phyloP scores from a whole-genome alignment of 2,797 vertebrate genomes.

The Cyprinella venusta region DNA sequence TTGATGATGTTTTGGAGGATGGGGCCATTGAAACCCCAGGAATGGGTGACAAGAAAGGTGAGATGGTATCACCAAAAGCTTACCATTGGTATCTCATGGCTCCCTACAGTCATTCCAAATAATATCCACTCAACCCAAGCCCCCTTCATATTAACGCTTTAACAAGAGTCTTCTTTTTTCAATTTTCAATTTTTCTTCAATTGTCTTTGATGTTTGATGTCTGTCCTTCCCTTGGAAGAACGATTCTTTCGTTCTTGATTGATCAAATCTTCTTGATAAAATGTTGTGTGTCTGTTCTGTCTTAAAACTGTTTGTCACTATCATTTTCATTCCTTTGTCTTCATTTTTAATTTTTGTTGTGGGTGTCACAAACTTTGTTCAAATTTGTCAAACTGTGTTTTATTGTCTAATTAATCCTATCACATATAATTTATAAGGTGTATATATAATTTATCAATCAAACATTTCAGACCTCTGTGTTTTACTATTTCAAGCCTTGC shows the following conservation, averaged over 20 bases:
- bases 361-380: background rate
- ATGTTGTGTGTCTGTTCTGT: slow-evolving; percentile 18
- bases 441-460: background rate
- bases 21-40: slow-evolving; percentile 80
- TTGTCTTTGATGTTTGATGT: slow-evolving; percentile 21
- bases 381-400: slow-evolving; percentile 12
- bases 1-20: slow-evolving; percentile 69
- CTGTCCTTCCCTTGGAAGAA: slow-evolving; percentile 10
- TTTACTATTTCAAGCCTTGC: slow-evolving; percentile 16
- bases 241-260: slow-evolving; percentile 16
- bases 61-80: slow-evolving; percentile 70
- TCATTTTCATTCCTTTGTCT: background rate
- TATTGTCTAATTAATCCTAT: slow-evolving; percentile 27
- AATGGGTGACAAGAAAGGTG: slow-evolving; percentile 84
- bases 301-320: slow-evolving; percentile 24
- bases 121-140: slow-evolving; percentile 67
- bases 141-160: slow-evolving; percentile 22
- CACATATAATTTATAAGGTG: background rate
- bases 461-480: background rate
- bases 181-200: background rate
- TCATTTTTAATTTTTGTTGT: background rate
- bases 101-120: slow-evolving; percentile 62
- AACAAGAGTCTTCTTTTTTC: slow-evolving; percentile 24
- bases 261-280: slow-evolving; percentile 17
- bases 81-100: slow-evolving; percentile 62